Conservation (phyloP, 1,140 invertebrate species). For the Drosophila neocordata region DNA sequence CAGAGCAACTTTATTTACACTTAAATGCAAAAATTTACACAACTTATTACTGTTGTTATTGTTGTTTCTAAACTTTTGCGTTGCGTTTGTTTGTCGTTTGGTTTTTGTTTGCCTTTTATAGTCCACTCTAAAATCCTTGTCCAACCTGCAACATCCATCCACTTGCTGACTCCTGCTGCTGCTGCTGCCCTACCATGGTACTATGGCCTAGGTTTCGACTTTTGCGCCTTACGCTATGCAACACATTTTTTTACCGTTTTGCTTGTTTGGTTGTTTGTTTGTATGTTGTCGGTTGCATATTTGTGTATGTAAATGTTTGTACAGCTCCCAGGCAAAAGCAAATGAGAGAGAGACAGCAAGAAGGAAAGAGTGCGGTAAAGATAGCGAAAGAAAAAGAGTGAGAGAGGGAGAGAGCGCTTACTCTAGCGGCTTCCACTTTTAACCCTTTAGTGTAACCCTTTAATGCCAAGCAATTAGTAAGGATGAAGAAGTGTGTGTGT, state of each 20-base stretch:
- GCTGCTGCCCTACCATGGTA: background rate
- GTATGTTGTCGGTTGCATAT: slow-evolving; percentile 71
- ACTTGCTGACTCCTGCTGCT: background rate
- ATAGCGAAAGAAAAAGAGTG: background rate
- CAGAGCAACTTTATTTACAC: slow-evolving; percentile 74
- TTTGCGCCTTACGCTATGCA: slow-evolving; percentile 64
- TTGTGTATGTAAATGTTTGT: slow-evolving; percentile 74
- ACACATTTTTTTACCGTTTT: slow-evolving; percentile 49
- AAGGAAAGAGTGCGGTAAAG: too few species aligned
- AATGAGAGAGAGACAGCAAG: background rate
- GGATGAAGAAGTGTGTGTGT: slow-evolving; percentile 7
- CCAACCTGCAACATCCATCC: background rate
- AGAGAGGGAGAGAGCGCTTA: background rate
- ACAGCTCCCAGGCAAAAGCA: slow-evolving; percentile 35
- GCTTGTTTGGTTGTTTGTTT: slow-evolving; percentile 31
- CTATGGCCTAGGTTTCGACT: slow-evolving; percentile 16
- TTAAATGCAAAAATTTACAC: slow-evolving; percentile 79
- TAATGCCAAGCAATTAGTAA: slow-evolving; percentile 76
- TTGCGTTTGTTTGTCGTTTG: slow-evolving; percentile 52
- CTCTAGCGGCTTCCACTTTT: slow-evolving; percentile 38
- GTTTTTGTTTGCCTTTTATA: slow-evolving; percentile 55
- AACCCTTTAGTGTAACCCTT: slow-evolving; percentile 53
- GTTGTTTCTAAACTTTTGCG: slow-evolving; percentile 70
- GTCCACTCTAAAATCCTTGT: slow-evolving; percentile 49
- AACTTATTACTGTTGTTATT: slow-evolving; percentile 78